These are phyloP conservation scores for Paramormyrops hopkinsi DNA, from an alignment of 2,797 vertebrate species.

Conservation along the genomic window DNA sequence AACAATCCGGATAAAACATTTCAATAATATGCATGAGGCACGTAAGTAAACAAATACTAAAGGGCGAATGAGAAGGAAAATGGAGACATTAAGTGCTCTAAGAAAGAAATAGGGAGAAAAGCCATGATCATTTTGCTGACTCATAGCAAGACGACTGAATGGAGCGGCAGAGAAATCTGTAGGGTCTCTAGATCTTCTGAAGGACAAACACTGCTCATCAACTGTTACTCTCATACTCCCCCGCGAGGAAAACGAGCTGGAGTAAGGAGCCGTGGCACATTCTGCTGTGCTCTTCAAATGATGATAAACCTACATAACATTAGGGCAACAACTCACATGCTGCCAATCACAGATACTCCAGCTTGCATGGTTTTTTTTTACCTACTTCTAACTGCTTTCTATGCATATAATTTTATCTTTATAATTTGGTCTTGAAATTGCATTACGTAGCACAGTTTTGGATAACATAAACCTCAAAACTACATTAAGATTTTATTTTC, in stretches of 20 bases:
- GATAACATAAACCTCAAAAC: neutral
- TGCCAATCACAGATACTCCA: neutral
- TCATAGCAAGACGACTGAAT: conserved; percentile 50
- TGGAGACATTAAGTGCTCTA: neutral
- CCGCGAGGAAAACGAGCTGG: neutral
- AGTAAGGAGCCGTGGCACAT: neutral
- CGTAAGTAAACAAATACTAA: neutral
- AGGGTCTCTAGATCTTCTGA: conserved; percentile 35
- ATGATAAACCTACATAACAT: neutral
- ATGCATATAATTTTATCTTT: neutral
- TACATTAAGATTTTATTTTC: neutral
- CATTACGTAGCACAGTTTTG: neutral
- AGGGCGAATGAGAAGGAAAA: neutral
- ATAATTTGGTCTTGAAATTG: neutral
- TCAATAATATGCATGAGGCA: neutral
- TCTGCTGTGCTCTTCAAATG: neutral
- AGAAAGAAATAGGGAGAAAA: conserved; percentile 40
- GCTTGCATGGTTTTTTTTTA: neutral
- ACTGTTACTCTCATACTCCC: neutral
- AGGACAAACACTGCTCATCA: neutral
- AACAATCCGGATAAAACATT: neutral
- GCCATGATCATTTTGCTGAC: conserved; percentile 50
- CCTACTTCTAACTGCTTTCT: neutral
- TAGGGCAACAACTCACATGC: neutral
- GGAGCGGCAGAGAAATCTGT: conserved; percentile 35